These are phyloP conservation scores for Crossocerus cetratus DNA, from an alignment of 2,888 invertebrate species.

Conservation along the genomic window DNA sequence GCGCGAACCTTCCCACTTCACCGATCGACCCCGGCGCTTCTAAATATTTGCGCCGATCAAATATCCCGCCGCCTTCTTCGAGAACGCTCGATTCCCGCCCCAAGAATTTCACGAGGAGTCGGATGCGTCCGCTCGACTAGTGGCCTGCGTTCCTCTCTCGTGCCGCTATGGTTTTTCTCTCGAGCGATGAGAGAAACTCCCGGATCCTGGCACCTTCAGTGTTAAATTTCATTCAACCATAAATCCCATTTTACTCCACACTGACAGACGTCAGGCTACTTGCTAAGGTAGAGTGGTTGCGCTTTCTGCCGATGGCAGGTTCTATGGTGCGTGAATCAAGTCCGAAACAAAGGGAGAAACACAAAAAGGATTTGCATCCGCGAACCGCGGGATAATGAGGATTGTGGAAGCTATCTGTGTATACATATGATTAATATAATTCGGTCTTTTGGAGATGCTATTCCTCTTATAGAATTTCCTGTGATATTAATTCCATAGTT, in stretches of 20 bases:
- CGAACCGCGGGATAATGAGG: constrained; percentile 19
- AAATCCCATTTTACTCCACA: background rate
- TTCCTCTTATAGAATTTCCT: background rate
- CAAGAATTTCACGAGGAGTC: constrained; percentile 36
- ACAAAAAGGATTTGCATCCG: constrained; percentile 19
- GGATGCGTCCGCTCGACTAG: background rate
- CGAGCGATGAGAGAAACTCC: no score
- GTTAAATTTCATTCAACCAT: background rate
- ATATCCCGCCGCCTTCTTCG: no score
- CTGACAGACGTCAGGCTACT: constrained; percentile 39
- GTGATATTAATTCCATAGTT: background rate
- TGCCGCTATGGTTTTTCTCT: no score
- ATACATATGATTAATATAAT: no score
- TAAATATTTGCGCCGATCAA: no score
- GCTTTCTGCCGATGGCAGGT: constrained; percentile 33
- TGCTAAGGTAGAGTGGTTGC: constrained; percentile 21
- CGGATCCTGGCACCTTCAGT: background rate
- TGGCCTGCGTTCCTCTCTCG: no score
- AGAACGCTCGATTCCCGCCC: constrained; percentile 14
- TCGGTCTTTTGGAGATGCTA: background rate
- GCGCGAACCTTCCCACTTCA: no score
- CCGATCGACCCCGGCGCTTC: no score
- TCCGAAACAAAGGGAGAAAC: constrained; percentile 2
- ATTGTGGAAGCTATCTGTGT: constrained; percentile 59
- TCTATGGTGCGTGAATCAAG: constrained; percentile 25